Evolutionary conservation across 2,797 vertebrate species (phyloP).

Genomic region (Geotrypetes seraphini): DNA sequence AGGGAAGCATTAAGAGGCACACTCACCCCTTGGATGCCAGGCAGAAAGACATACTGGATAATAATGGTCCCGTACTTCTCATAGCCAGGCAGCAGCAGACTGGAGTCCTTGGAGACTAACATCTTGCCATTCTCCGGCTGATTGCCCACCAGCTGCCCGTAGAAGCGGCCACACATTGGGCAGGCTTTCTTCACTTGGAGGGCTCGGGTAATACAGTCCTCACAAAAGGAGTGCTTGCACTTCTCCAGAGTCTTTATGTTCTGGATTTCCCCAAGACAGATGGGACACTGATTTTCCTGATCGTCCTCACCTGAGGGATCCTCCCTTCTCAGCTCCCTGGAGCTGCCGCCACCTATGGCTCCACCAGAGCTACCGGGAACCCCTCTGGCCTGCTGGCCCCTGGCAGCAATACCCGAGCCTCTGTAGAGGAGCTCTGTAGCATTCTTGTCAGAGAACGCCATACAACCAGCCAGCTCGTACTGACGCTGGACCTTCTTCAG

Average conservation of each 20-base stretch:
- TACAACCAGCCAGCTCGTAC: constrained; percentile 65
- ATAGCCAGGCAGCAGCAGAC: constrained; percentile 77
- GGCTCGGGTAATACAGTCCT: constrained; percentile 79
- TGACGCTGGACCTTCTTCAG: constrained; percentile 74
- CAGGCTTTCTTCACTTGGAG: constrained; percentile 85
- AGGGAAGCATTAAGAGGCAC: too few relatives aligned
- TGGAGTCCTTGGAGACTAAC: constrained; percentile 80
- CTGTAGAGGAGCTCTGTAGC: constrained; percentile 58
- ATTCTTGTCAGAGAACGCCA: constrained; percentile 60
- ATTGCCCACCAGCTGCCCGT: constrained; percentile 84
- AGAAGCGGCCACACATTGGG: constrained; percentile 85
- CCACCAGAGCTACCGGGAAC: constrained; percentile 3
- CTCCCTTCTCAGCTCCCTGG: constrained; percentile 30
- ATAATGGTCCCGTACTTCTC: constrained; percentile 84
- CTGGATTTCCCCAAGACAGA: constrained; percentile 86
- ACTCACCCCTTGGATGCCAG: constrained; percentile 84
- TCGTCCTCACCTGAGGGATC: constrained; percentile 61
- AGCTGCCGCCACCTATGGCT: constrained; percentile 1
- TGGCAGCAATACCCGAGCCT: constrained; percentile 43
- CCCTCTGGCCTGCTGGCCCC: constrained; percentile 39
- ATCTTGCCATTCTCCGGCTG: constrained; percentile 86
- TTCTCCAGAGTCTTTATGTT: constrained; percentile 81
- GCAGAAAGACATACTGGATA: constrained; percentile 90
- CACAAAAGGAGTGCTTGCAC: constrained; percentile 84
- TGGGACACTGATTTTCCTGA: constrained; percentile 69